Conservation (phyloP, 2,113 vertebrate species). For the Cinclus cinclus region DNA sequence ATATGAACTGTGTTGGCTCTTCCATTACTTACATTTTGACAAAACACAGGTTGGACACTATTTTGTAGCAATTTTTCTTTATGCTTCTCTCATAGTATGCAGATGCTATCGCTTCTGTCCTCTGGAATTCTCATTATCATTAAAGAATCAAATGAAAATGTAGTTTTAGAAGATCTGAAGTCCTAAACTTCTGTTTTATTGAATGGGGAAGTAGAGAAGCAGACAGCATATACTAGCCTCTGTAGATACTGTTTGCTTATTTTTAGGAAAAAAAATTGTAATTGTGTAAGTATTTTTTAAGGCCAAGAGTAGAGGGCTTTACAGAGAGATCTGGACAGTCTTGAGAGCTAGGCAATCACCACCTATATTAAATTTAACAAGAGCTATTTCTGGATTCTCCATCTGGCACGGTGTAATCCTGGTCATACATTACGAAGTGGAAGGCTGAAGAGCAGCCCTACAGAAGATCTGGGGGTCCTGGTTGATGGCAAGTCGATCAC, state of each 20-base stretch:
- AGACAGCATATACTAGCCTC: background rate
- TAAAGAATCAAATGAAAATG: background rate
- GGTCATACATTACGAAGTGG: background rate
- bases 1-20: background rate
- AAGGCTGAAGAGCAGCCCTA: background rate
- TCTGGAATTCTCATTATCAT: background rate
- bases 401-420: background rate
- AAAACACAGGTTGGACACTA: background rate
- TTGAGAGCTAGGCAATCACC: background rate
- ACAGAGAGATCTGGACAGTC: background rate
- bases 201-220: background rate
- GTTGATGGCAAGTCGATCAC: background rate
- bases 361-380: background rate
- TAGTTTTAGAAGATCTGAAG: background rate
- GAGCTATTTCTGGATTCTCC: background rate
- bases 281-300: background rate
- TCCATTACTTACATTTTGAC: background rate
- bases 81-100: background rate
- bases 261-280: background rate
- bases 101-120: background rate
- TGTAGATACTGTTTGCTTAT: background rate
- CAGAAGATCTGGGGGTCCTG: background rate
- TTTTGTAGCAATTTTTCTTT: background rate
- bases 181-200: background rate
- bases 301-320: background rate